These are phyloP conservation scores for Macroteleia sp. DNA, from an alignment of 2,888 invertebrate genomes.

Conservation along the genomic window DNA sequence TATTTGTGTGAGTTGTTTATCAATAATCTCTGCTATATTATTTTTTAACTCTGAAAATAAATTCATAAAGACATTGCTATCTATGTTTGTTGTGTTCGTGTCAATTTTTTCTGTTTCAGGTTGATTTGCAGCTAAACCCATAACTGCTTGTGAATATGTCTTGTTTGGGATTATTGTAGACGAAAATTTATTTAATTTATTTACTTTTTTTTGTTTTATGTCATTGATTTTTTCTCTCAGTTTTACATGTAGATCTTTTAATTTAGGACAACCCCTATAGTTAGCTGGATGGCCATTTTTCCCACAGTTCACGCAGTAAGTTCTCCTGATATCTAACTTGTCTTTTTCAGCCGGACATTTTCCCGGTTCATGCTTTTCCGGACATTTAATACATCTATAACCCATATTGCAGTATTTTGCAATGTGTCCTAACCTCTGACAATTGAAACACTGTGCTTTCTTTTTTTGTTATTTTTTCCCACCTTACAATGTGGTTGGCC, in stretches of 20 bases:
- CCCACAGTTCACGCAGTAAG: constrained; percentile 8
- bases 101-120: too few species aligned
- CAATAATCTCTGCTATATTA: too few species aligned
- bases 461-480: constrained; percentile 9
- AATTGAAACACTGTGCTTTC: constrained; percentile 7
- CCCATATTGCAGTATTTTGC: constrained; percentile 46
- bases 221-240: neutral
- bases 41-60: too few species aligned
- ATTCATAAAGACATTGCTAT: too few species aligned
- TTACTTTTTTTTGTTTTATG: neutral
- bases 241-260: neutral
- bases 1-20: too few species aligned
- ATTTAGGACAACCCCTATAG: constrained; percentile 3
- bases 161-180: too few species aligned
- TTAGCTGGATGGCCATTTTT: constrained; percentile 14
- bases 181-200: neutral
- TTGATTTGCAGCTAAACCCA: too few species aligned
- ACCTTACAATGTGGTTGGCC: constrained; percentile 9
- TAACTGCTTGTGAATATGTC: too few species aligned
- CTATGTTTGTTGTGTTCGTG: too few species aligned
- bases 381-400: constrained; percentile 58
- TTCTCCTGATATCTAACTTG: neutral
- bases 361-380: constrained; percentile 41
- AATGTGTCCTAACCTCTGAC: constrained; percentile 28
- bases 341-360: constrained; percentile 26